Conservation (phyloP, 2,797 vertebrate genomes). For the Aeoliscus strigatus region DNA sequence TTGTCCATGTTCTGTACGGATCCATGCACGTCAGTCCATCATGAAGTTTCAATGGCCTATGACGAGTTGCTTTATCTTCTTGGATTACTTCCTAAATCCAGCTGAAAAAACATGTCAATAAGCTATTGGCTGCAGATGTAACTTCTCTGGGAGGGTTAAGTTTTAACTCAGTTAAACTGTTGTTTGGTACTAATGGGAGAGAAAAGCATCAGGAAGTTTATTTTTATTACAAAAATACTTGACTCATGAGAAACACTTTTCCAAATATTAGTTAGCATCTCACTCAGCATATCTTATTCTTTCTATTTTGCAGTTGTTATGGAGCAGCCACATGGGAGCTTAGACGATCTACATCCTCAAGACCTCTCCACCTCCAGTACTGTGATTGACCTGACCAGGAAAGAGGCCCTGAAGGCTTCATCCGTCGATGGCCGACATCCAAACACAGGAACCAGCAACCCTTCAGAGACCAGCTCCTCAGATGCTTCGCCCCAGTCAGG, state of each 20-base stretch:
- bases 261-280: no score
- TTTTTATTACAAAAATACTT: no score
- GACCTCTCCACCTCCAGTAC: conserved; percentile 65
- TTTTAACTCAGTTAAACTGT: conserved; percentile 1
- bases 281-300: not conserved
- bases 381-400: conserved; percentile 66
- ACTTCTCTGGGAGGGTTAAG: not conserved
- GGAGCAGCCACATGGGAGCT: conserved; percentile 72
- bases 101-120: not conserved
- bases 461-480: conserved; percentile 46
- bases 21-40: no score
- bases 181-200: not conserved
- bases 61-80: no score
- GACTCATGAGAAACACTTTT: no score
- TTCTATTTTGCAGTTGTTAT: conserved; percentile 68
- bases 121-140: not conserved
- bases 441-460: conserved; percentile 44
- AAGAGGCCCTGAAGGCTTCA: conserved; percentile 46
- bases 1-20: conserved; percentile 5
- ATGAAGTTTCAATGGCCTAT: no score
- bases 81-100: no score
- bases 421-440: conserved; percentile 66
- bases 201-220: no score
- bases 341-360: conserved; percentile 73
- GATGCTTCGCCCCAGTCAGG: conserved; percentile 48